Evolutionary conservation across 2,797 vertebrate genomes (phyloP).

Genomic region (Syngnathus rostellatus): DNA sequence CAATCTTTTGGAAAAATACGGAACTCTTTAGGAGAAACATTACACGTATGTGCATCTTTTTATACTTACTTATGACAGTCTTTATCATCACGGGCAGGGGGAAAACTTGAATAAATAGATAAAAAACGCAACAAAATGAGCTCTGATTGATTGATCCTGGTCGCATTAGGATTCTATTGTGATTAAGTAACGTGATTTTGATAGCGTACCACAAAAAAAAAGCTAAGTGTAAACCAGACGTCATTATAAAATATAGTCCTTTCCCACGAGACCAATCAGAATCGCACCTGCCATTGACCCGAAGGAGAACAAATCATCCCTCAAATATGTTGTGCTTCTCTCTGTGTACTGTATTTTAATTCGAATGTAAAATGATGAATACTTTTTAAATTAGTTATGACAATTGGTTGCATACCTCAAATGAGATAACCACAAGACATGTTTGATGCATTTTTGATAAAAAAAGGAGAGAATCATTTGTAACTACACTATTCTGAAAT

Average conservation of each 20-base stretch:
- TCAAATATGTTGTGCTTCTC: not conserved
- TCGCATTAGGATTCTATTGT: not conserved
- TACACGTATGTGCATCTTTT: not conserved
- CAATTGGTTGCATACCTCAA: not conserved
- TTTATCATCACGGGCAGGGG: not conserved
- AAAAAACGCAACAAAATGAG: not conserved
- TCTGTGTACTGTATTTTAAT: not conserved
- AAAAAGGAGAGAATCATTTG: not conserved
- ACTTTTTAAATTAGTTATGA: not conserved
- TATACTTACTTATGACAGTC: not conserved
- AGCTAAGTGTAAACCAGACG: not conserved
- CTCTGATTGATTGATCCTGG: not conserved
- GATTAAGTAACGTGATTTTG: not conserved
- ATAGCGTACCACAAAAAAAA: not conserved
- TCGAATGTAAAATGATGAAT: not conserved
- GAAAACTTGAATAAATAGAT: too few species aligned
- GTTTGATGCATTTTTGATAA: not conserved
- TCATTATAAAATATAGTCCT: not conserved
- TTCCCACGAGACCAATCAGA: not conserved
- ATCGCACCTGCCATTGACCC: not conserved
- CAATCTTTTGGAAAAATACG: not conserved
- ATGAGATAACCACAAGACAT: not conserved
- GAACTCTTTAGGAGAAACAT: not conserved
- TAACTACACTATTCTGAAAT: not conserved
- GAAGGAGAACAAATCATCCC: constrained; percentile 1